These are phyloP conservation scores for Aplysina aerophoba DNA, from an alignment of 37 sponge, comb jelly and placozoan species.

Conservation along the genomic window DNA sequence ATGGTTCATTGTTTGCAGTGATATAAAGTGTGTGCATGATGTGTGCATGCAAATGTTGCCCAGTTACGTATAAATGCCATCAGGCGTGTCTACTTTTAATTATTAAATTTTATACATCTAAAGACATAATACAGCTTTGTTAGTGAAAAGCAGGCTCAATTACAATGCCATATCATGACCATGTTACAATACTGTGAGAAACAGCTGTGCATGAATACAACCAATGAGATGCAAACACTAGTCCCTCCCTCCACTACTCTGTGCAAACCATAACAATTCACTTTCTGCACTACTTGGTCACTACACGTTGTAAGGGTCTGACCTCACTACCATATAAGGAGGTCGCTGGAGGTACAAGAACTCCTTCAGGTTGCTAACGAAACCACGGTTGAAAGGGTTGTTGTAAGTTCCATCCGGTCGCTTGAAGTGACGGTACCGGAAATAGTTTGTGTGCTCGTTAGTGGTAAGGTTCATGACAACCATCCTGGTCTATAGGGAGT, in stretches of 20 bases:
- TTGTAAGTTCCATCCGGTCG: constrained; percentile 56
- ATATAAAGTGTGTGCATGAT: too few species aligned
- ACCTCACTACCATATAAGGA: not conserved
- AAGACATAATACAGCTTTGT: too few species aligned
- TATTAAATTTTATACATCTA: too few species aligned
- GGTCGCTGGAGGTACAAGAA: constrained; percentile 70
- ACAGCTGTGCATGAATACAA: too few species aligned
- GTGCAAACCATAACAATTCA: not conserved
- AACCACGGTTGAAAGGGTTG: constrained; percentile 84
- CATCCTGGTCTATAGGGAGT: constrained; percentile 34
- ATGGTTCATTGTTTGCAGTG: too few species aligned
- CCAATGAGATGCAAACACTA: too few species aligned
- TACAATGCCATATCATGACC: too few species aligned
- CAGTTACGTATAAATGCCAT: too few species aligned
- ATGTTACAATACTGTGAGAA: too few species aligned
- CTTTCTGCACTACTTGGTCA: not conserved
- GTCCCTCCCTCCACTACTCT: not conserved
- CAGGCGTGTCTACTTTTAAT: too few species aligned
- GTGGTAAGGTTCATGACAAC: constrained; percentile 76
- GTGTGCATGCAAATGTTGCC: too few species aligned
- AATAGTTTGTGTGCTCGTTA: constrained; percentile 72
- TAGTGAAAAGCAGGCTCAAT: too few species aligned
- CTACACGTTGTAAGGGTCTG: not conserved
- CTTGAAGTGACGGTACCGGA: constrained; percentile 78
- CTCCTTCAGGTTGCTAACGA: constrained; percentile 72